Percentiles rank a stretch among this genome's conserved stretches.
Conservation (phyloP, 1,140 invertebrate genomes). For the Cotesia typhae region DNA sequence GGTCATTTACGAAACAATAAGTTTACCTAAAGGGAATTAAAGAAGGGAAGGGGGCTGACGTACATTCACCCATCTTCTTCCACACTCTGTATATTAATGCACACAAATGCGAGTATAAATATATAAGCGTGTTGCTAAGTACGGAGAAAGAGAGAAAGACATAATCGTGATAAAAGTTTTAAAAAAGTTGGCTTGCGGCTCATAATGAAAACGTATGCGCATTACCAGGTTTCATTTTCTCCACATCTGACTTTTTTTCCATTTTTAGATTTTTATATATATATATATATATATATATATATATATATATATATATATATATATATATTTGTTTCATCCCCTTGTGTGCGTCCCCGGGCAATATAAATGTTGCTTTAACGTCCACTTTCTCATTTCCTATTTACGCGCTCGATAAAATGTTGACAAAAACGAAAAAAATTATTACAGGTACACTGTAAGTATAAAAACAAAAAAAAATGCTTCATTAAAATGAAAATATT, state of each 20-base stretch:
- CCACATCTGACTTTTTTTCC: not conserved
- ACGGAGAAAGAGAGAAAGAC: not conserved
- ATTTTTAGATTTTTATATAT: constrained; percentile 2
- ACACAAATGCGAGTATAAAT: constrained; percentile 1
- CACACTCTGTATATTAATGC: not conserved
- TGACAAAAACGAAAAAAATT: constrained; percentile 9
- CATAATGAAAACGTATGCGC: constrained; percentile 43
- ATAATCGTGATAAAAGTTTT: constrained; percentile 38
- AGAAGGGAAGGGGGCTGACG: not conserved
- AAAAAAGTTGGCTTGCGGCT: constrained; percentile 39
- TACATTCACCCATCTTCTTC: too few species aligned
- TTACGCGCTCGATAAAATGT: constrained; percentile 37
- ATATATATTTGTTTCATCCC: constrained; percentile 13
- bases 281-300: not conserved
- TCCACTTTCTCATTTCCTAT: constrained; percentile 41
- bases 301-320: not conserved
- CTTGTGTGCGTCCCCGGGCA: constrained; percentile 23
- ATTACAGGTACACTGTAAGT: not conserved
- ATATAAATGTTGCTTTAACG: constrained; percentile 42
- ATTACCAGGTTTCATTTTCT: constrained; percentile 41
- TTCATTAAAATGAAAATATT: not conserved
- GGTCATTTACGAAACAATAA: constrained; percentile 29
- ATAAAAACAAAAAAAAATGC: not conserved
- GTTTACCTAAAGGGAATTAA: not conserved
- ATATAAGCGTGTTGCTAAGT: not conserved